phyloP scores from a whole-genome alignment of 2,888 invertebrate genomes.

The Piscicola geometra region DNA sequence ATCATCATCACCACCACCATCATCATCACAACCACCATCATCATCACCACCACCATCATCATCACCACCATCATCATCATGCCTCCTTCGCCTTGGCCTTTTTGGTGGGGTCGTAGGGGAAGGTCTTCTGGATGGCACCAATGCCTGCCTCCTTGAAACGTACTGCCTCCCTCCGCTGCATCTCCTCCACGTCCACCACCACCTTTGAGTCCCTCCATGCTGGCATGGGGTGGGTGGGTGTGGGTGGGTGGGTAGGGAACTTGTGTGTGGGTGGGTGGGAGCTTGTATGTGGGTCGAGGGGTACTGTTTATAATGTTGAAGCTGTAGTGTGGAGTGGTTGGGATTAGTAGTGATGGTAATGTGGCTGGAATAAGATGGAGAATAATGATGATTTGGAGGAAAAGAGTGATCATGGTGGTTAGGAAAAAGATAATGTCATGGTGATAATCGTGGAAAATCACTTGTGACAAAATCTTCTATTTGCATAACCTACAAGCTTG shows the following conservation, averaged over 20 bases:
- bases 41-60: background rate
- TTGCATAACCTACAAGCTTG: too few relatives aligned
- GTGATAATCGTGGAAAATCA: too few relatives aligned
- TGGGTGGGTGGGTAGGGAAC: background rate
- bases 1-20: slow-evolving; percentile 36
- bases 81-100: background rate
- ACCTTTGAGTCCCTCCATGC: slow-evolving; percentile 42
- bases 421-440: too few relatives aligned
- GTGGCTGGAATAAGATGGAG: too few relatives aligned
- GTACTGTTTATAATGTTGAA: too few relatives aligned
- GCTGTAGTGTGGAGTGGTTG: too few relatives aligned
- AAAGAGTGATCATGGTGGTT: too few relatives aligned
- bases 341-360: too few relatives aligned
- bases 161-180: slow-evolving; percentile 70
- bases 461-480: too few relatives aligned
- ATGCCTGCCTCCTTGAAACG: slow-evolving; percentile 68
- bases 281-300: too few relatives aligned
- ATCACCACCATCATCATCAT: background rate
- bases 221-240: slow-evolving; percentile 33
- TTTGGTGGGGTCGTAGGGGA: slow-evolving; percentile 70
- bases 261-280: background rate
- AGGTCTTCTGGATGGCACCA: slow-evolving; percentile 81
- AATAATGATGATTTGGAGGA: too few relatives aligned
- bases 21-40: slow-evolving; percentile 34
- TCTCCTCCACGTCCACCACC: slow-evolving; percentile 66